phyloP scores from a whole-genome alignment of 2,797 vertebrate species.

The Spheniscus humboldti region DNA sequence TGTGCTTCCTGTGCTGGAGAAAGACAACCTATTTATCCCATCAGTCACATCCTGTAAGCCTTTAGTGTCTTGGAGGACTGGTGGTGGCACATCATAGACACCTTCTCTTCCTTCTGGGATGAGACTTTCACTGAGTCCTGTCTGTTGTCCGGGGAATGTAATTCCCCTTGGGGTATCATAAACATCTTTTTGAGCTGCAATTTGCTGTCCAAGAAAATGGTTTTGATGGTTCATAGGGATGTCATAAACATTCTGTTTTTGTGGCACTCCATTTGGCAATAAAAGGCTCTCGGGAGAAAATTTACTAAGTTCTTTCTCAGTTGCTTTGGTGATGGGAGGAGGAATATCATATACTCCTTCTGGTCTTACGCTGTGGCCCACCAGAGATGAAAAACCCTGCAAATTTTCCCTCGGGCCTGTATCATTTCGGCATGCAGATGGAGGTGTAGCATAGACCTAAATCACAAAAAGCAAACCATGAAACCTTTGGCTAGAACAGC shows the following conservation, averaged over 20 bases:
- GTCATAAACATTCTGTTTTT: slow-evolving; percentile 81
- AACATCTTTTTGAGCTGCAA: slow-evolving; percentile 76
- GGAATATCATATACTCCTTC: slow-evolving; percentile 92
- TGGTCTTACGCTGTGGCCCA: slow-evolving; percentile 64
- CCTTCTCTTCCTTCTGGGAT: slow-evolving; percentile 73
- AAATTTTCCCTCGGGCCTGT: slow-evolving; percentile 77
- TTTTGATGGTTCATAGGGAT: slow-evolving; percentile 71
- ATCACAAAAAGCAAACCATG: background rate
- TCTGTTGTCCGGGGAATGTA: slow-evolving; percentile 70
- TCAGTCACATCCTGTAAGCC: slow-evolving; percentile 82
- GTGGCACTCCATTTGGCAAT: slow-evolving; percentile 33
- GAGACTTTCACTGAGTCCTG: slow-evolving; percentile 63
- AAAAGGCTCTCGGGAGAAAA: slow-evolving; percentile 76
- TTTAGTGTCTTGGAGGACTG: slow-evolving; percentile 73
- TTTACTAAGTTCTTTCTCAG: slow-evolving; percentile 69
- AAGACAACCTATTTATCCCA: slow-evolving; percentile 90
- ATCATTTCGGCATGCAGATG: slow-evolving; percentile 64
- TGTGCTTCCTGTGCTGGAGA: slow-evolving; percentile 93
- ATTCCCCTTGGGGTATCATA: slow-evolving; percentile 89
- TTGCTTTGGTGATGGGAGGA: slow-evolving; percentile 77
- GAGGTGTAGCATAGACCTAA: slow-evolving; percentile 68
- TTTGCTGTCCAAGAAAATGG: slow-evolving; percentile 64
- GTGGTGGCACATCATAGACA: slow-evolving; percentile 85
- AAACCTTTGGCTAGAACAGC: background rate
- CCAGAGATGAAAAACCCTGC: slow-evolving; percentile 85